phyloP scores from a whole-genome alignment of 2,888 invertebrate species.

The Dasypogon diadema region DNA sequence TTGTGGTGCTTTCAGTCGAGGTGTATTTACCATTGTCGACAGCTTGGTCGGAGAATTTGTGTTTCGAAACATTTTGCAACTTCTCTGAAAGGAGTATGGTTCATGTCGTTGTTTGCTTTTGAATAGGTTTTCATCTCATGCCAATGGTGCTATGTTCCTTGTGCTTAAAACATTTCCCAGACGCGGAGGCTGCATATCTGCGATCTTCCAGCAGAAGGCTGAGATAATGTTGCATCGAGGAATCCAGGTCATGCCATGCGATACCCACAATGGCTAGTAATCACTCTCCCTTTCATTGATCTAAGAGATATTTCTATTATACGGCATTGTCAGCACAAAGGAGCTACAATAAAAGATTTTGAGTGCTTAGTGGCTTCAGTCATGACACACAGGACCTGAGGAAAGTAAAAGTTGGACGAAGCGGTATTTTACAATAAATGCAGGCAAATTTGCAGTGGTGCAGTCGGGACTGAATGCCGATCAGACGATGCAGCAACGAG shows the following conservation, averaged over 20 bases:
- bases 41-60: slow-evolving; percentile 27
- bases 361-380: slow-evolving; percentile 28
- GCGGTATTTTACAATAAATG: background rate
- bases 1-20: slow-evolving; percentile 18
- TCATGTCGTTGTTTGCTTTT: slow-evolving; percentile 26
- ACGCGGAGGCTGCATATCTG: slow-evolving; percentile 47
- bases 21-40: slow-evolving; percentile 28
- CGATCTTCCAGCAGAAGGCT: slow-evolving; percentile 34
- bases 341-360: slow-evolving; percentile 6
- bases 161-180: slow-evolving; percentile 35
- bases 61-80: slow-evolving; percentile 43
- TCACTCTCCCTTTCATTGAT: slow-evolving; percentile 50
- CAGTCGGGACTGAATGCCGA: slow-evolving; percentile 23
- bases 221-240: slow-evolving; percentile 42
- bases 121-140: slow-evolving; percentile 42
- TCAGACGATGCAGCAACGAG: slow-evolving; percentile 1
- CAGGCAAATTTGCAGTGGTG: slow-evolving; percentile 4
- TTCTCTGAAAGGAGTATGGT: slow-evolving; percentile 36
- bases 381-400: slow-evolving; percentile 18
- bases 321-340: slow-evolving; percentile 36
- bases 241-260: slow-evolving; percentile 46
- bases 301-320: slow-evolving; percentile 40
- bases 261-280: slow-evolving; percentile 48
- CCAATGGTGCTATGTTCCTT: slow-evolving; percentile 39
- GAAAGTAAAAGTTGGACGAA: slow-evolving; percentile 33